phyloP scores from a whole-genome alignment of 2,797 vertebrate species.

The Acanthurus tractus region DNA sequence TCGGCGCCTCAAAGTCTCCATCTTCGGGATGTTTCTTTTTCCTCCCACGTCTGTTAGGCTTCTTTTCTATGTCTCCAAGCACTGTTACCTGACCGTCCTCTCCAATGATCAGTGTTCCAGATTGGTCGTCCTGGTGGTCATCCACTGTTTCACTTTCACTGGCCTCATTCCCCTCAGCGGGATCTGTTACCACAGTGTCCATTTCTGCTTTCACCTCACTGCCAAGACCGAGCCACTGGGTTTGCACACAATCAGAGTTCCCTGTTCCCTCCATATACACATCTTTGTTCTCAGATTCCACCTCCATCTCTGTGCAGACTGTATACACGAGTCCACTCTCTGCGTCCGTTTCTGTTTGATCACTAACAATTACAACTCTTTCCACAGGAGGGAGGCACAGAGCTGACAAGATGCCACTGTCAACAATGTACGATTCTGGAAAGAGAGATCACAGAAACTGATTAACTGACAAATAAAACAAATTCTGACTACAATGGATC shows the following conservation, averaged over 20 bases:
- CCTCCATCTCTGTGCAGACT: constrained; percentile 80
- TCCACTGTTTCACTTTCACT: constrained; percentile 54
- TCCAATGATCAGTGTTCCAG: constrained; percentile 72
- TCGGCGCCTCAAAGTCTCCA: constrained; percentile 54
- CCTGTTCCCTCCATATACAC: constrained; percentile 52
- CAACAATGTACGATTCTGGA: constrained; percentile 73
- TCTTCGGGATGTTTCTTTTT: constrained; percentile 67
- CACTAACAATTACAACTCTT: constrained; percentile 75
- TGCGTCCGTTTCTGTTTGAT: constrained; percentile 59
- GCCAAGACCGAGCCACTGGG: constrained; percentile 67
- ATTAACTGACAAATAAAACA: too few relatives aligned
- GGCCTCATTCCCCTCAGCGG: constrained; percentile 21
- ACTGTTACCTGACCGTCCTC: constrained; percentile 76
- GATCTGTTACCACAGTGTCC: constrained; percentile 37
- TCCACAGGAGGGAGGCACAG: constrained; percentile 75
- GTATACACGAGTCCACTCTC: constrained; percentile 72
- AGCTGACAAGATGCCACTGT: constrained; percentile 77
- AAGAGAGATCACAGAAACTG: neutral
- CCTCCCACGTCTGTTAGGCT: constrained; percentile 58
- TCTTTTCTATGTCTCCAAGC: constrained; percentile 61
- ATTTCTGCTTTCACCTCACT: constrained; percentile 69
- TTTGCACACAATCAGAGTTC: constrained; percentile 35
- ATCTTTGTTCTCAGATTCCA: constrained; percentile 76
- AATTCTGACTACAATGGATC: too few relatives aligned
- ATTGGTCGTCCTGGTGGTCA: constrained; percentile 12